Evolutionary conservation across 1,140 invertebrate species (phyloP).

Genomic region (Ceratina australensis): DNA sequence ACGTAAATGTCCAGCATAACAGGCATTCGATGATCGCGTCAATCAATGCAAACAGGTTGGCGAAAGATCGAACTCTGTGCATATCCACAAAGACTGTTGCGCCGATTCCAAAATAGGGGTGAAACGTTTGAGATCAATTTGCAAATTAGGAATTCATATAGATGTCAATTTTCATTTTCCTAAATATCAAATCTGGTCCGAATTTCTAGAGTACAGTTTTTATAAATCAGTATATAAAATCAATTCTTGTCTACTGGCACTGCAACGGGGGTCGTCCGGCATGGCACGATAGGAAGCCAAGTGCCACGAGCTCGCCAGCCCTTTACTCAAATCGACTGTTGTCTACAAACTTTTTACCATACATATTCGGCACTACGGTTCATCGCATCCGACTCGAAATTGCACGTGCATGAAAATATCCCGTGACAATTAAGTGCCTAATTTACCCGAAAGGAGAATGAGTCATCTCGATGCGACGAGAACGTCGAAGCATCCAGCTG

Average conservation of each 20-base stretch:
- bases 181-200: too few relatives aligned
- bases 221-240: too few relatives aligned
- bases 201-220: too few relatives aligned
- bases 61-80: conserved; percentile 12
- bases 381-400: background rate
- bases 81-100: conserved; percentile 28
- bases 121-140: too few relatives aligned
- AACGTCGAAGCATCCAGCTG: background rate
- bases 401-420: background rate
- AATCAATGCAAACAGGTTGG: too few relatives aligned
- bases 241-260: too few relatives aligned
- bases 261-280: too few relatives aligned
- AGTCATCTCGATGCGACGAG: background rate
- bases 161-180: background rate
- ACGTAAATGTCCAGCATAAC: conserved; percentile 6
- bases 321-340: background rate
- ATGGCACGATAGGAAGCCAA: too few relatives aligned
- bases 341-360: background rate
- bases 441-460: background rate
- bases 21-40: conserved; percentile 12
- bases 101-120: background rate
- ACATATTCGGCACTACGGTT: background rate
- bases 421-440: conserved; percentile 36
- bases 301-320: too few relatives aligned
- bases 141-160: too few relatives aligned